Evolutionary conservation across 2,888 invertebrate species (phyloP).

Genomic region (Pterostichus madidus): DNA sequence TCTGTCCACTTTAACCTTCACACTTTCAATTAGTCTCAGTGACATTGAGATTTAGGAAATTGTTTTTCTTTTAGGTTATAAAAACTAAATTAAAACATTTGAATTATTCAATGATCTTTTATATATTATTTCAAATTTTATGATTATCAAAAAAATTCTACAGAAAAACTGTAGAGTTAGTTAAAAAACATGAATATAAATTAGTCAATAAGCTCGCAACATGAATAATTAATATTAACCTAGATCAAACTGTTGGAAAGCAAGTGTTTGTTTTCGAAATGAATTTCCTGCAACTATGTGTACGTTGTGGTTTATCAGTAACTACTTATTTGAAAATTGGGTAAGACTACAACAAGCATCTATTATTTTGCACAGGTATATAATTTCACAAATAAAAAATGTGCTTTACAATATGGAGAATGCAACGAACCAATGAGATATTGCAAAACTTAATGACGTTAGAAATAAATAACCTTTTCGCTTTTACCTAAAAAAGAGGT

Average conservation of each 20-base stretch:
- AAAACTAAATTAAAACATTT: too few species aligned
- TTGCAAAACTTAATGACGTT: background rate
- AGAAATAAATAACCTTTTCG: conserved; percentile 1
- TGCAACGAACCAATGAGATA: background rate
- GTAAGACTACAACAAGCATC: background rate
- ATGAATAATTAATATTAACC: background rate
- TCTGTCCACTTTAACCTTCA: too few species aligned
- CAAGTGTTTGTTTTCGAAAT: background rate
- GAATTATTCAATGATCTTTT: too few species aligned
- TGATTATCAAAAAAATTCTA: too few species aligned
- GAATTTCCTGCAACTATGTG: background rate
- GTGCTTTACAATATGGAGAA: background rate
- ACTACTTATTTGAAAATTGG: background rate
- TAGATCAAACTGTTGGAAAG: background rate
- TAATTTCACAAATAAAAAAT: background rate
- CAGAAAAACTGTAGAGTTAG: too few species aligned
- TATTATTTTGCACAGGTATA: background rate
- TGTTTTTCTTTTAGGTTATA: too few species aligned
- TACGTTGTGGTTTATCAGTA: background rate
- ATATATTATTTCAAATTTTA: too few species aligned
- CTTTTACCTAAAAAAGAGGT: background rate
- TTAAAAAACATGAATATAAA: too few species aligned
- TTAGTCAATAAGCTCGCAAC: too few species aligned
- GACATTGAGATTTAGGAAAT: too few species aligned
- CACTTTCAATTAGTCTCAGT: too few species aligned